A percentile compares a stretch with the other conserved stretches of the same genome.
phyloP scores from a whole-genome alignment of 2,113 vertebrate species.

The Pelodiscus sinensis region DNA sequence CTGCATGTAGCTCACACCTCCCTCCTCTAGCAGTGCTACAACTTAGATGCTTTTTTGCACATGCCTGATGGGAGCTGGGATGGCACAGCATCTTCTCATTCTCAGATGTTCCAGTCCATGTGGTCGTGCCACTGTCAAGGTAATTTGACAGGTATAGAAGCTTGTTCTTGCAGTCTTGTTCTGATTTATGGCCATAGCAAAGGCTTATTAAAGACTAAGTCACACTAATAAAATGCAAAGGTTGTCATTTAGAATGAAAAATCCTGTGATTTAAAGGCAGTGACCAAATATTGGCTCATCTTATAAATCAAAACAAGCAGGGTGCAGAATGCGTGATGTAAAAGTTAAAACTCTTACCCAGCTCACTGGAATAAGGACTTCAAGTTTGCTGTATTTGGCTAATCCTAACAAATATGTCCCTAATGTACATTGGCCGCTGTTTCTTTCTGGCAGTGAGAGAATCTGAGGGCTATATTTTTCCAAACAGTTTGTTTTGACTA shows the following conservation, averaged over 20 bases:
- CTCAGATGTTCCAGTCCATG: constrained; percentile 5
- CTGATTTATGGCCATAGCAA: constrained; percentile 61
- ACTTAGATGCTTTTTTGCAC: background rate
- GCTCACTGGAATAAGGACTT: background rate
- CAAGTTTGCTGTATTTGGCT: background rate
- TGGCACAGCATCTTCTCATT: background rate
- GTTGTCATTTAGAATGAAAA: constrained; percentile 75
- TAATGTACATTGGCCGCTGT: background rate
- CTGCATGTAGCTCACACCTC: rapidly evolving
- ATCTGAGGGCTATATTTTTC: rapidly evolving
- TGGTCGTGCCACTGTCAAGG: constrained; percentile 45
- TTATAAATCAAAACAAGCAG: constrained; percentile 71
- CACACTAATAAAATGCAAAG: constrained; percentile 72
- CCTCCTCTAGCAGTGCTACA: background rate
- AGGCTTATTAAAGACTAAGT: constrained; percentile 71
- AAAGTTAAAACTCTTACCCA: constrained; percentile 29
- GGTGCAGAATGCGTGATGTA: constrained; percentile 20
- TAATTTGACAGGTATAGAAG: constrained; percentile 60
- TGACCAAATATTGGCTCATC: constrained; percentile 65
- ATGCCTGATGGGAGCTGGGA: background rate
- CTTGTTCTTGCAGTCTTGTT: constrained; percentile 59
- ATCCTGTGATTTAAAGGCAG: constrained; percentile 67
- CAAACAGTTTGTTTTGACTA: background rate
- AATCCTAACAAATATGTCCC: background rate
- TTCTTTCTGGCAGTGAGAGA: background rate